Conservation (phyloP, 2,113 vertebrate genomes). For the Willisornis vidua region DNA sequence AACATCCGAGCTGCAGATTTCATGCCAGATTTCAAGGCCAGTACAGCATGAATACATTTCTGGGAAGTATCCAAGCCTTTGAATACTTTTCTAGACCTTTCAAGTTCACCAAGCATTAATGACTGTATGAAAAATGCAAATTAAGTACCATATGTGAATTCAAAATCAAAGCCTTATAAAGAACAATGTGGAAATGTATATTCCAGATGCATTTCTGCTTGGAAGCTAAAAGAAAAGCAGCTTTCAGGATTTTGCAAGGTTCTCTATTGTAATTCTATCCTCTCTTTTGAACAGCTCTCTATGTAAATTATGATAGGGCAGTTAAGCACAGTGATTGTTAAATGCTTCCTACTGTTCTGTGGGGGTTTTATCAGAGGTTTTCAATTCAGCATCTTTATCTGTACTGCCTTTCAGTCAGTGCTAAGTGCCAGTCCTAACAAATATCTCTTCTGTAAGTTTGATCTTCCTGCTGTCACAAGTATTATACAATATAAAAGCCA, state of each 20-base stretch:
- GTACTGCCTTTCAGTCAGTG: neutral
- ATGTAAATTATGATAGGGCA: conserved; percentile 27
- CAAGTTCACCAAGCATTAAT: conserved; percentile 41
- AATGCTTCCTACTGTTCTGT: conserved; percentile 21
- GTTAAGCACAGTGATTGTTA: conserved; percentile 23
- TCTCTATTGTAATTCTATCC: conserved; percentile 14
- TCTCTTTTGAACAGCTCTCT: neutral
- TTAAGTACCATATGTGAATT: conserved; percentile 52
- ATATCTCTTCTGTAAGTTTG: neutral
- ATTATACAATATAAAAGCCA: neutral
- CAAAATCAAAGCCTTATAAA: conserved; percentile 28
- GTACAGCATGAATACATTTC: conserved; percentile 29
- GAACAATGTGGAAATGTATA: conserved; percentile 27
- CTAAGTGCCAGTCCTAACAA: neutral
- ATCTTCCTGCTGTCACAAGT: neutral
- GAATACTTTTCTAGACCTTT: conserved; percentile 58
- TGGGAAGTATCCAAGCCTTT: conserved; percentile 48
- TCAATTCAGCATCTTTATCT: conserved; percentile 25
- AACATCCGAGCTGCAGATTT: neutral
- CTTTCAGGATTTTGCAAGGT: conserved; percentile 54
- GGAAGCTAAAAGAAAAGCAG: conserved; percentile 16
- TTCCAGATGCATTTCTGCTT: conserved; percentile 46
- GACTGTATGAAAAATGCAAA: conserved; percentile 58
- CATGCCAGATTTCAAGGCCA: conserved; percentile 23
- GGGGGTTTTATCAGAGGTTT: neutral